Evolutionary conservation across 2,888 invertebrate genomes (phyloP), one percentile per base, ranked within the genome.

Genomic region (Nomada ruficornis): DNA sequence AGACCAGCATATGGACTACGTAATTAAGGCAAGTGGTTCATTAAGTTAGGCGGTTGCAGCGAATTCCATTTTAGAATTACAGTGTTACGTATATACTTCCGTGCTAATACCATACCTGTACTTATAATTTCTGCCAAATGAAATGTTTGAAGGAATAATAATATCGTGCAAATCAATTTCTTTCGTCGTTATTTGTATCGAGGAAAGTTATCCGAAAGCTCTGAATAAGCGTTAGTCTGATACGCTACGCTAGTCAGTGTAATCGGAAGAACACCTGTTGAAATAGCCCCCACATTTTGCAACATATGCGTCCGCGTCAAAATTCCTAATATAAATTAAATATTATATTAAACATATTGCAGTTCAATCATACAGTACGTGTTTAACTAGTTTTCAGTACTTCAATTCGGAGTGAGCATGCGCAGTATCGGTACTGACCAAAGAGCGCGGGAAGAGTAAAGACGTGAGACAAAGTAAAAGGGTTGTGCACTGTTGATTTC

Each of bases 21-120:
- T 80, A 77, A 84, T 84, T 80, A 73, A 70, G 67, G 65, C 65
- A 80, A 83, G 83, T 73, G 71, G 60, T 83, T 84, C 63, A 26
- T 84, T 50, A 77, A 80, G 52, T 73, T 67, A 72, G 54, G 44
- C 75, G 68, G 65, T 73, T 57, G 50, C 63, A 68, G 63, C 52
- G 44, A 70, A 77, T 69, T 57, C 47, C 57, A 68, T 62, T 29
- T 50, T 57, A 13, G 13, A 71, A 79, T 71, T 79, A 54, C 26
- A 42, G 10, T 57, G 57, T 50, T 55, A 64, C n/a, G 20, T 13
- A 20, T 11, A 36, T 7, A 47, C 47, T 47, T 47, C 47, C 47
- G 47, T 47, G 13, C 15, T 47, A 13, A 47, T 47, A 3, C 47
- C n/a, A 9, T 3, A 29, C 29, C 52, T 0, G 7, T 7, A 36